Base-by-base conservation (phyloP, 2,797 vertebrate genomes). In the Sparus aurata region DNA sequence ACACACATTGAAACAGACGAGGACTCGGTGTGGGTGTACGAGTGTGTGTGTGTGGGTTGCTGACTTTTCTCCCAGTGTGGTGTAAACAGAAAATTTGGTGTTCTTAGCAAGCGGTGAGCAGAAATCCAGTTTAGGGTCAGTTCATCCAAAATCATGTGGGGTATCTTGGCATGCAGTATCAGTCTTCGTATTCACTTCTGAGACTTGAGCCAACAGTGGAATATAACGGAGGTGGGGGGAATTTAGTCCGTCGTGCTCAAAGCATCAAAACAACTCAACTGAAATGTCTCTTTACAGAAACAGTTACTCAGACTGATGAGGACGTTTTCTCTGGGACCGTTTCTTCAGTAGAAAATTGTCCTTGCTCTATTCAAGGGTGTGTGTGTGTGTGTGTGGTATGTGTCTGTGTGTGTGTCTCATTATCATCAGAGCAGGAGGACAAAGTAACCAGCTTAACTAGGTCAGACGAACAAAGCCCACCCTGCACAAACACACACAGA, bases 391-490 rank as follows among this genome's bases (percentile, higher is more conserved):
- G 81, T 65, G 54, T 68, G 49, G 30, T 34, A 34, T 20, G 68
- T 78, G 75, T 49, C 75, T 43, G 62, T 46, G 45, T 63, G 54
- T 79, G 61, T 50, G 66, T 74, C n/a, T 46, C 72, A 86, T 86
- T 88, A 84, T 84, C 69, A 87, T 78, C 73, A 79, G 87, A 90
- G 83, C 62, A 58, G 84, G 77, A 82, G 80, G 84, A 91, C 90
- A 89, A 89, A 91, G 87, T 90, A 86, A 83, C 85, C 85, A 85
- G 52, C 75, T 86, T 79, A 93, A 92, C 87, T 93, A 87, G 92
- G 91, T 93, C 91, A 93, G 83, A 81, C 70, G 82, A 89, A 91
- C 90, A 93, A 91, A 92, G 88, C 86, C 85, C 87, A 83, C 84
- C 83, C 73, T 52, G 12, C 80, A 68, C 69, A 87, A 10, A 82